phyloP scores from a whole-genome alignment of 2,113 vertebrate genomes.

The Laterallus jamaicensis region DNA sequence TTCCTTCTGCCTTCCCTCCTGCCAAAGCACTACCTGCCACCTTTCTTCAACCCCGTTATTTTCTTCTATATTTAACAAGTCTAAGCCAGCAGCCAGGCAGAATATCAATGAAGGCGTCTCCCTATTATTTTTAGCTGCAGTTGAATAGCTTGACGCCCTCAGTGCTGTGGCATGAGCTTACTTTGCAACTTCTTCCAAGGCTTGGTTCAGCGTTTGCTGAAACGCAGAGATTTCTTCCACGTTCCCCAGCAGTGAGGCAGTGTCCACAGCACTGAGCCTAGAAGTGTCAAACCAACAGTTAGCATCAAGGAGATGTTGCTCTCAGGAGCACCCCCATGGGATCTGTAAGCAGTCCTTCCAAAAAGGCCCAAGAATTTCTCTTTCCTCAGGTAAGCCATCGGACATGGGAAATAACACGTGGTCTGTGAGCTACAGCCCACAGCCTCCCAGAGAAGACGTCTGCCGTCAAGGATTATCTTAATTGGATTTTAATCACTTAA shows the following conservation, averaged over 20 bases:
- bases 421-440: not conserved
- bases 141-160: not conserved
- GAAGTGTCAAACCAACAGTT: not conserved
- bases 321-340: not conserved
- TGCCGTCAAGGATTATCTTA: conserved; percentile 38
- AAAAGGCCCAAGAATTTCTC: not conserved
- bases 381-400: not conserved
- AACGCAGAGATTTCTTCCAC: conserved; percentile 93
- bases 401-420: not conserved
- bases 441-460: not conserved
- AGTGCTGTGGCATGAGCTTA: conserved; percentile 66
- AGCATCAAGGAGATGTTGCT: not conserved
- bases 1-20: not conserved
- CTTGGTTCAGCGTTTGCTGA: conserved; percentile 89
- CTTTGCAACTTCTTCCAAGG: conserved; percentile 95
- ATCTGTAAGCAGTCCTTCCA: not conserved
- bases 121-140: conserved; percentile 16
- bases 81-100: not conserved
- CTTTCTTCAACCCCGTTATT: not conserved
- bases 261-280: conserved; percentile 86
- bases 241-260: conserved; percentile 86
- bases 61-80: conserved; percentile 20
- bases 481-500: conserved; percentile 57
- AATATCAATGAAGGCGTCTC: not conserved
- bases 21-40: not conserved